phyloP scores from a whole-genome alignment of 2,113 vertebrate species.

The Cyrtonyx montezumae region DNA sequence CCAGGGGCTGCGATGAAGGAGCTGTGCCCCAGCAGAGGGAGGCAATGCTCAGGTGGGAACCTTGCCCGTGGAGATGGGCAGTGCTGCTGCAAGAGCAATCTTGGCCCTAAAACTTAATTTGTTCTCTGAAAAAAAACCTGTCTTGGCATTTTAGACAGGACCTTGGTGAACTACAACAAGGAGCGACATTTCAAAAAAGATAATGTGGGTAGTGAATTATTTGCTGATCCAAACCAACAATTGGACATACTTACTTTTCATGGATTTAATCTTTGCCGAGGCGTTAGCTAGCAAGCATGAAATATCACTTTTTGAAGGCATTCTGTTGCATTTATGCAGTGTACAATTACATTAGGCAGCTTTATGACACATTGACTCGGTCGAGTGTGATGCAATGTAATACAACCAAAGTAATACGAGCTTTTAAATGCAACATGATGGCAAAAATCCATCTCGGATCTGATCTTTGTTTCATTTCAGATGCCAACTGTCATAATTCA shows the following conservation, averaged over 20 bases:
- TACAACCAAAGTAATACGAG: conserved; percentile 61
- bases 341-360: conserved; percentile 64
- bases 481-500: conserved; percentile 46
- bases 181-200: conserved; percentile 50
- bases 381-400: conserved; percentile 57
- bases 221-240: conserved; percentile 62
- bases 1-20: neutral
- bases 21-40: neutral
- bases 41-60: neutral
- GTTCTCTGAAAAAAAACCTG: neutral
- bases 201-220: conserved; percentile 65
- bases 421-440: conserved; percentile 73
- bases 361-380: conserved; percentile 56
- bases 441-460: conserved; percentile 54
- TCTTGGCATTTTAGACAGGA: neutral
- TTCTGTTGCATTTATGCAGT: conserved; percentile 59
- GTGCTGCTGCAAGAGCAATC: neutral
- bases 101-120: conserved; percentile 31
- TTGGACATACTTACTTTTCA: conserved; percentile 61
- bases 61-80: neutral
- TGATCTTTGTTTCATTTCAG: conserved; percentile 35
- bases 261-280: conserved; percentile 57
- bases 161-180: conserved; percentile 1
- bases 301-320: conserved; percentile 59
- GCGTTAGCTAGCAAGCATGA: conserved; percentile 48